Evolutionary conservation across 2,888 invertebrate genomes (phyloP).

Genomic region (Acleris holmiana): DNA sequence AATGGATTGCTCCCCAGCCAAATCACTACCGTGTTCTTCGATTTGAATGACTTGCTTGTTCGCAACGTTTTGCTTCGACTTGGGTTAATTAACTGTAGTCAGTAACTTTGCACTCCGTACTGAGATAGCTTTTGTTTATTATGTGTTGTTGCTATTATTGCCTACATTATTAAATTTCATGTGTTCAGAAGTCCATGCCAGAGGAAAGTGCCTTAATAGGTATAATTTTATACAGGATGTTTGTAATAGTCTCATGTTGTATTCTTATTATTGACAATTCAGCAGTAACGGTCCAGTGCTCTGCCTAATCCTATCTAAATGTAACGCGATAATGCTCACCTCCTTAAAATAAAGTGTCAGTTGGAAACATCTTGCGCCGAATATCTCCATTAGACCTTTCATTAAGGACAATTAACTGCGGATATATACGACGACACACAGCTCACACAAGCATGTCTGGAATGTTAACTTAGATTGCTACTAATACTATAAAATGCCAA

Average conservation of each 20-base stretch:
- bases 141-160: not conserved
- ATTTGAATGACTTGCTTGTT: conserved; percentile 33
- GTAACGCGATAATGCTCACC: conserved; percentile 38
- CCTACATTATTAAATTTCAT: no score
- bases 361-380: conserved; percentile 46
- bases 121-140: not conserved
- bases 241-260: not conserved
- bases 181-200: not conserved
- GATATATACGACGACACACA: conserved; percentile 15
- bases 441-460: conserved; percentile 4
- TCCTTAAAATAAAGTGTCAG: conserved; percentile 30
- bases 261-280: conserved; percentile 8
- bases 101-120: not conserved
- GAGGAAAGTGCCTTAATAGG: not conserved
- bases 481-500: not conserved
- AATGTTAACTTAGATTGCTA: not conserved
- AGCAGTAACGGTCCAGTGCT: conserved; percentile 3
- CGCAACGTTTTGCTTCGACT: conserved; percentile 5
- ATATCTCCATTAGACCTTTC: conserved; percentile 55
- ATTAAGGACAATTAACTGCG: conserved; percentile 51
- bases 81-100: conserved; percentile 17
- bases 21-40: conserved; percentile 56
- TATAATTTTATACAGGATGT: not conserved
- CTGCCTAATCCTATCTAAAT: conserved; percentile 17
- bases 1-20: conserved; percentile 62